Conservation (phyloP, 2,797 vertebrate genomes). For the Xiphophorus birchmanni region DNA sequence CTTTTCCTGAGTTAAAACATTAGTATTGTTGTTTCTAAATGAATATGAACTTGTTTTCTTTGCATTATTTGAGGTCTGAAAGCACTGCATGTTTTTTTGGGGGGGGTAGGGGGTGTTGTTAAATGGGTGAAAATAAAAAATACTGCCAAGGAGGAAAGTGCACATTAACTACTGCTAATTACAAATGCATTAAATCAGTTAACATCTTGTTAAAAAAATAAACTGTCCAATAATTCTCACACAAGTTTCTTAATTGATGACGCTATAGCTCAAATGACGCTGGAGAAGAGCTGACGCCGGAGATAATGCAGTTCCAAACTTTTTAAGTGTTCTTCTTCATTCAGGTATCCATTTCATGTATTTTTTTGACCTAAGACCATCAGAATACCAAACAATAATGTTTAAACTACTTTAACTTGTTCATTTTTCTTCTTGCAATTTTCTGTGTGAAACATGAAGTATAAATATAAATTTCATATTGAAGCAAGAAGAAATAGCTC, state of each 20-base stretch:
- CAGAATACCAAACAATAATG: not conserved
- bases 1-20: no score
- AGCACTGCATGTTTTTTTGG: no score
- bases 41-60: no score
- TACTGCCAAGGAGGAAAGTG: no score
- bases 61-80: no score
- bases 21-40: no score
- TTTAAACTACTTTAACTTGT: not conserved
- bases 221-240: conserved; percentile 52
- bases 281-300: conserved; percentile 70
- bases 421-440: no score
- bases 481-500: not conserved
- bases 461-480: not conserved
- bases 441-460: not conserved
- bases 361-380: not conserved
- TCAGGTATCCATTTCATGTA: conserved; percentile 71
- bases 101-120: no score
- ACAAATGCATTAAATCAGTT: conserved; percentile 7
- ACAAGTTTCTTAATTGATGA: conserved; percentile 70
- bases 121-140: no score
- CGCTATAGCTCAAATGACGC: conserved; percentile 81
- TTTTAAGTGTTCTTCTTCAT: conserved; percentile 54
- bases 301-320: conserved; percentile 72
- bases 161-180: not conserved
- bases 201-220: conserved; percentile 23